Evolutionary conservation across 1,140 invertebrate genomes (phyloP).

Genomic region (Aradophagus sp.): DNA sequence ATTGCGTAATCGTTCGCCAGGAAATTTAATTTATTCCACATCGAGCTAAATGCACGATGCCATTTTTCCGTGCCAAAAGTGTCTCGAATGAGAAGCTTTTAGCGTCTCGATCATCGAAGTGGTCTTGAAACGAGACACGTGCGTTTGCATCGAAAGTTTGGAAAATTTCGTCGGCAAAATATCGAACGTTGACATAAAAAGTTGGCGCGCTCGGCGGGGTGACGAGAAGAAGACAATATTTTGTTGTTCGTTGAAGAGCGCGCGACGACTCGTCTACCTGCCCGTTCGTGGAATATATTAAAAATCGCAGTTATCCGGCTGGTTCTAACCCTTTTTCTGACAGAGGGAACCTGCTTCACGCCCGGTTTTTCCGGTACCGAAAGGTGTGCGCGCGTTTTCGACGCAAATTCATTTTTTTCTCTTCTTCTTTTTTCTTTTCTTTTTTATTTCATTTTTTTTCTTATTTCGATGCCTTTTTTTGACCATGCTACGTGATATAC

Average conservation of each 20-base stretch:
- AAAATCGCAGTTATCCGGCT: constrained; percentile 13
- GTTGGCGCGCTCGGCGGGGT: too few relatives aligned
- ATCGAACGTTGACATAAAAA: too few relatives aligned
- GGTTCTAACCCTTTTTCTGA: constrained; percentile 39
- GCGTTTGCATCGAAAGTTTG: too few relatives aligned
- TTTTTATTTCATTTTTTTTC: too few relatives aligned
- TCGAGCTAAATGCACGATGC: background rate
- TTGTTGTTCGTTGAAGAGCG: constrained; percentile 4
- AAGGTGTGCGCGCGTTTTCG: constrained; percentile 35
- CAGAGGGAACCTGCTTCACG: constrained; percentile 55
- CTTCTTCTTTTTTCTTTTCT: too few relatives aligned
- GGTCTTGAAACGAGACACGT: background rate
- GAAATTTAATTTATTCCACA: constrained; percentile 30
- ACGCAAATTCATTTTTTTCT: constrained; percentile 21
- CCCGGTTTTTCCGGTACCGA: constrained; percentile 63
- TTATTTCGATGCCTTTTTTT: too few relatives aligned
- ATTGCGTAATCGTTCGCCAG: constrained; percentile 25
- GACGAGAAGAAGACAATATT: background rate
- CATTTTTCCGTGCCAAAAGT: too few relatives aligned
- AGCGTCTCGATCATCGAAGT: background rate
- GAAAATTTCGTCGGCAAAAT: too few relatives aligned
- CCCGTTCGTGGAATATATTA: constrained; percentile 13
- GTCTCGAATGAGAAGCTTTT: too few relatives aligned
- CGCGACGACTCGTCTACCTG: constrained; percentile 20
- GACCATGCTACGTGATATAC: too few relatives aligned